Evolutionary conservation across 2,113 vertebrate genomes (phyloP).

Genomic region (Balaeniceps rex): DNA sequence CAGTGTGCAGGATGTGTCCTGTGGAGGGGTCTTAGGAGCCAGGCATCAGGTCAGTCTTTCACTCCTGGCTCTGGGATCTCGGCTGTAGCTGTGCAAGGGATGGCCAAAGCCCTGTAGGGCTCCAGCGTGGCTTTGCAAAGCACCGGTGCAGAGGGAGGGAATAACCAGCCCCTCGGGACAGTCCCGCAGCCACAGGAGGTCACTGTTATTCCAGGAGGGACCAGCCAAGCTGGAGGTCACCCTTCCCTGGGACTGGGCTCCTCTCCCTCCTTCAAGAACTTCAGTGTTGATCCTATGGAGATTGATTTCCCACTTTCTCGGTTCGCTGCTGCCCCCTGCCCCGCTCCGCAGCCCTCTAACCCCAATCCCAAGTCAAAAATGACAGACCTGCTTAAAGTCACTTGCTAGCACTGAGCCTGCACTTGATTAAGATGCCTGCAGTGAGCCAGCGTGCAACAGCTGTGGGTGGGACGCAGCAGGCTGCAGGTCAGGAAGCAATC

Average conservation of each 20-base stretch:
- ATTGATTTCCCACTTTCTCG: neutral
- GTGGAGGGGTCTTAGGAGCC: neutral
- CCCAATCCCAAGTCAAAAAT: neutral
- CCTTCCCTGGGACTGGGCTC: neutral
- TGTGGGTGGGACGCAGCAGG: neutral
- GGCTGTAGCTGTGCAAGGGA: rapidly evolving
- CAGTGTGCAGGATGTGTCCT: neutral
- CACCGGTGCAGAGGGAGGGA: neutral
- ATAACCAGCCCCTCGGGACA: neutral
- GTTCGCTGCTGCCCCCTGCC: neutral
- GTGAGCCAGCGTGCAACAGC: neutral
- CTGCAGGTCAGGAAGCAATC: neutral
- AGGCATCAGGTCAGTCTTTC: neutral
- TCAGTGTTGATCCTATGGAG: neutral
- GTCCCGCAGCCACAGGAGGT: constrained; percentile 60
- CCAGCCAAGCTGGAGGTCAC: neutral
- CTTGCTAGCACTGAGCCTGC: neutral
- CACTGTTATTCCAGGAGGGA: constrained; percentile 61
- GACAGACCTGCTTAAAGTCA: constrained; percentile 13
- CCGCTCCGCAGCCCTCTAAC: neutral
- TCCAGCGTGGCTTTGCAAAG: neutral
- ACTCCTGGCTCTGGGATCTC: neutral
- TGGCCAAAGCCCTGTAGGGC: neutral
- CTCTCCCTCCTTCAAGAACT: neutral
- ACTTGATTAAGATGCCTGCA: neutral